phyloP scores from a whole-genome alignment of 1,140 invertebrate species.

The Bradysia coprophila region DNA sequence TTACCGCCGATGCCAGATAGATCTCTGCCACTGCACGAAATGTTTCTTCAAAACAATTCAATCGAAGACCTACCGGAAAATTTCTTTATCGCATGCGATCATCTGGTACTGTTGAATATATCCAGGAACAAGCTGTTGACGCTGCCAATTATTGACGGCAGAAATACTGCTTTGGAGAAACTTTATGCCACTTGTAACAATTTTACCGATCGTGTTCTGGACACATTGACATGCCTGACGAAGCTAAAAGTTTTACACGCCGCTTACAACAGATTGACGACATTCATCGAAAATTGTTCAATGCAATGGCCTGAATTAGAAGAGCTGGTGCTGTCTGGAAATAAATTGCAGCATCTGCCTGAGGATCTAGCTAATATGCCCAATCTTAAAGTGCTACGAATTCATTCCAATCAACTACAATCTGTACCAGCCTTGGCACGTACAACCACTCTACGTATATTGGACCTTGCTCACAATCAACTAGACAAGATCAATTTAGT shows the following conservation, averaged over 20 bases:
- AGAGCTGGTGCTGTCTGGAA: conserved; percentile 66
- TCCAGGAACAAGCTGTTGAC: conserved; percentile 56
- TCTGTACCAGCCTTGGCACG: conserved; percentile 56
- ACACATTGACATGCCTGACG: conserved; percentile 42
- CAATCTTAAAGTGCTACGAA: conserved; percentile 52
- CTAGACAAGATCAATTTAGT: conserved; percentile 57
- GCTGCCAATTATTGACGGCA: conserved; percentile 35
- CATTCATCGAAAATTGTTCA: conserved; percentile 52
- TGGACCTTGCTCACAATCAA: conserved; percentile 72
- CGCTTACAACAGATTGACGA: conserved; percentile 58
- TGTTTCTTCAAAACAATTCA: conserved; percentile 59
- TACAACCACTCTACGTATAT: conserved; percentile 50
- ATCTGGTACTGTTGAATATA: conserved; percentile 51
- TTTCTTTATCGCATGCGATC: conserved; percentile 52
- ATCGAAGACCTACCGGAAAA: conserved; percentile 49
- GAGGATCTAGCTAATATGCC: conserved; percentile 50
- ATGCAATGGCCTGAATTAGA: conserved; percentile 57
- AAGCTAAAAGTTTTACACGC: conserved; percentile 50
- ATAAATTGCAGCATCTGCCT: conserved; percentile 55
- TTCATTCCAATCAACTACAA: conserved; percentile 63
- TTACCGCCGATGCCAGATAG: conserved; percentile 47
- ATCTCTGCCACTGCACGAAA: conserved; percentile 42
- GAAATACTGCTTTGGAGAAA: conserved; percentile 43
- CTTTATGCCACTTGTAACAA: conserved; percentile 61
- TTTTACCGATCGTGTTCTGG: conserved; percentile 48